Conservation (phyloP, 2,888 invertebrate genomes). For the Invenusta paracnida region DNA sequence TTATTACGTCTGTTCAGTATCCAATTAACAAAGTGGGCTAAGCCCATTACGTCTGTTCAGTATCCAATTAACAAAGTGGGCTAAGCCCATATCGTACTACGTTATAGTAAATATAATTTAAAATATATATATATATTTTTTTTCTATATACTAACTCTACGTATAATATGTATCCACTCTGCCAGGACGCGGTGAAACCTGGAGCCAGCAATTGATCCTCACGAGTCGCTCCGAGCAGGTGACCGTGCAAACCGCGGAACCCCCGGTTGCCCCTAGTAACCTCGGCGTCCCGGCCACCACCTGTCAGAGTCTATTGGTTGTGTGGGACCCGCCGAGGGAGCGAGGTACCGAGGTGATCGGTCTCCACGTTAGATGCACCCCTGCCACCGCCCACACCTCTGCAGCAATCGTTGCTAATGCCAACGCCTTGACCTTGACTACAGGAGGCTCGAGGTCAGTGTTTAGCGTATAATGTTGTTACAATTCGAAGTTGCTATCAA, state of each 20-base stretch:
- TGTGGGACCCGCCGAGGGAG: constrained; percentile 58
- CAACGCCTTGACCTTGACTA: neutral
- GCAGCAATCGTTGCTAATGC: too few relatives aligned
- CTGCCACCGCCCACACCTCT: too few relatives aligned
- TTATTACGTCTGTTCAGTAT: too few relatives aligned
- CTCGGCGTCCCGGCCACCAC: constrained; percentile 56
- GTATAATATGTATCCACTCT: neutral
- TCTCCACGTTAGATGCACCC: constrained; percentile 44
- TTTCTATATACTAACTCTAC: too few relatives aligned
- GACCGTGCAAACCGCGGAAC: constrained; percentile 54
- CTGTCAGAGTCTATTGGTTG: constrained; percentile 55
- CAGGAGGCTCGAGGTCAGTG: neutral
- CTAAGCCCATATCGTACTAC: too few relatives aligned
- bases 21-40: too few relatives aligned
- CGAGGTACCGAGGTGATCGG: constrained; percentile 58
- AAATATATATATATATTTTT: too few relatives aligned
- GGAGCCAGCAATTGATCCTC: constrained; percentile 55
- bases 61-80: too few relatives aligned
- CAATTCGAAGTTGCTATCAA: too few relatives aligned
- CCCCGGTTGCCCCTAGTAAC: constrained; percentile 57
- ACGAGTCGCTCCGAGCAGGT: constrained; percentile 56
- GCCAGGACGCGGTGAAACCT: constrained; percentile 40
- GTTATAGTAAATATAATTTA: too few relatives aligned
- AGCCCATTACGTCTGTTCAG: too few relatives aligned
- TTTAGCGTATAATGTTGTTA: too few relatives aligned